Conservation (phyloP, 2,113 vertebrate genomes). For the Dasyprocta punctata region DNA sequence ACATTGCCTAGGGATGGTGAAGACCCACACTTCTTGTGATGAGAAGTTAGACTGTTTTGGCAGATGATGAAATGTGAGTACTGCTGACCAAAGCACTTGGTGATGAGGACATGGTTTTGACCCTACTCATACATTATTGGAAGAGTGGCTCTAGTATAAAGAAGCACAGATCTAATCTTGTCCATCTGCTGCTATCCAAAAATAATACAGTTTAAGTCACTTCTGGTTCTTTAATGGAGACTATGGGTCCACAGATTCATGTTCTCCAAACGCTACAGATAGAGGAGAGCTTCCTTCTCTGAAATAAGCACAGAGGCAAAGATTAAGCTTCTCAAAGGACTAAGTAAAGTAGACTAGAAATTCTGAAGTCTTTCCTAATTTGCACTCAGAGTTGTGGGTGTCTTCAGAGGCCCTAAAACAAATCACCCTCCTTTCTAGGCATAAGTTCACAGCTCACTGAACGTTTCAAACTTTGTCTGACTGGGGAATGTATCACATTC, state of each 20-base stretch:
- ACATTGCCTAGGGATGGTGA: background rate
- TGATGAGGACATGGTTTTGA: background rate
- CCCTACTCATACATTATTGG: background rate
- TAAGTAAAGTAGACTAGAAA: background rate
- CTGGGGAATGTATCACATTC: no score
- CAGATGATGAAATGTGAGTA: background rate
- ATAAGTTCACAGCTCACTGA: no score
- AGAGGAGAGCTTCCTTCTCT: background rate
- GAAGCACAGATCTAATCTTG: background rate
- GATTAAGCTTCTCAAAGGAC: background rate
- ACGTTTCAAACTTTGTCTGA: no score
- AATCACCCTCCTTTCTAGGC: background rate
- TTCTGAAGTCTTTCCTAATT: background rate
- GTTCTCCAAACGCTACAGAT: background rate
- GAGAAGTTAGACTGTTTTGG: background rate
- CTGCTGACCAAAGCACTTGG: background rate
- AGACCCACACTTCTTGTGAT: background rate
- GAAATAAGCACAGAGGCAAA: no score
- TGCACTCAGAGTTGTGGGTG: background rate
- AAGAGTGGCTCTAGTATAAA: background rate
- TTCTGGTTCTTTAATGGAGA: background rate
- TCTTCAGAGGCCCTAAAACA: conserved; percentile 15
- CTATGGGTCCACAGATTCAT: background rate
- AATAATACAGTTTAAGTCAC: background rate
- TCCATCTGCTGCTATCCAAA: background rate